Percentiles rank a stretch among this genome's conserved stretches.
These are phyloP conservation scores for Magallana nippona DNA, from an alignment of 2,888 invertebrate genomes.

Conservation along the genomic window DNA sequence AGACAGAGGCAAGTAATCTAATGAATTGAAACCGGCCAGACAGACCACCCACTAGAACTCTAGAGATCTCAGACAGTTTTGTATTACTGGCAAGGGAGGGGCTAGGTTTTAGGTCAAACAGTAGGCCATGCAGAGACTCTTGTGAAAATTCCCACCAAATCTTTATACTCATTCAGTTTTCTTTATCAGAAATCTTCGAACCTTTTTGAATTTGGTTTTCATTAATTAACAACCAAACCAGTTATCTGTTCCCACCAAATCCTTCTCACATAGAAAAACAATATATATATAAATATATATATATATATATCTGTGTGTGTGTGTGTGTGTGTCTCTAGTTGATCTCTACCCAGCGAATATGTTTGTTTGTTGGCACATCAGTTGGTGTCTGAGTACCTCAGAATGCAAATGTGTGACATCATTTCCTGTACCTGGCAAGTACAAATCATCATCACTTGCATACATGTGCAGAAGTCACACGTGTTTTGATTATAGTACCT, in stretches of 20 bases:
- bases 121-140: background rate
- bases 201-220: background rate
- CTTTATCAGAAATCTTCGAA: background rate
- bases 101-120: background rate
- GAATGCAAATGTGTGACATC: background rate
- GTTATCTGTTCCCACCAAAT: no score
- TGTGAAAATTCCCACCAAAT: background rate
- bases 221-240: background rate
- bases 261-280: no score
- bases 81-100: background rate
- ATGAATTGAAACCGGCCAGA: slow-evolving; percentile 9
- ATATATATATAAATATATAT: no score
- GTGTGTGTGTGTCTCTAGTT: no score
- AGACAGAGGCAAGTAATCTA: background rate
- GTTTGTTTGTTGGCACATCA: background rate
- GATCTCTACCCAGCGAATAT: background rate
- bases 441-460: no score
- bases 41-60: slow-evolving; percentile 18
- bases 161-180: background rate
- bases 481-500: no score
- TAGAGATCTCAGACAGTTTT: slow-evolving; percentile 4
- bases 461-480: no score
- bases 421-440: no score
- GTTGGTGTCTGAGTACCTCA: slow-evolving; percentile 2
- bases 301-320: no score